Evolutionary conservation across 2,888 invertebrate species (phyloP).

Genomic region (Phragmatobia fuliginosa): DNA sequence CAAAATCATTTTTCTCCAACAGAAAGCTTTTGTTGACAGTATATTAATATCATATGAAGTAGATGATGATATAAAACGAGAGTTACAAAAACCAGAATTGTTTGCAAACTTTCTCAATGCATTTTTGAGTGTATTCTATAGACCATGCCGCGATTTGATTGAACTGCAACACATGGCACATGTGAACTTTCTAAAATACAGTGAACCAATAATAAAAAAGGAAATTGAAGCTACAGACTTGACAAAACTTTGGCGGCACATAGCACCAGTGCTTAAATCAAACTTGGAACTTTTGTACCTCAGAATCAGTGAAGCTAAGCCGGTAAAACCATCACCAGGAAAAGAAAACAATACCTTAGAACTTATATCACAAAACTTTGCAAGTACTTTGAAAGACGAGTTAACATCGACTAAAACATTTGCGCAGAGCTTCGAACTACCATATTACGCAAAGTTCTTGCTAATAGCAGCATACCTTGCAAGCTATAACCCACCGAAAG

Average conservation of each 20-base stretch:
- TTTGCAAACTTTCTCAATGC: constrained; percentile 93
- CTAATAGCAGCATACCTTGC: constrained; percentile 96
- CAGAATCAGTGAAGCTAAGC: constrained; percentile 82
- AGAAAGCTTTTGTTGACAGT: constrained; percentile 69
- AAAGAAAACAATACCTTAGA: constrained; percentile 69
- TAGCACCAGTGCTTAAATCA: constrained; percentile 91
- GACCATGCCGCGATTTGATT: constrained; percentile 93
- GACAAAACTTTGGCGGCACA: constrained; percentile 92
- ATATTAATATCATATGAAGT: constrained; percentile 65
- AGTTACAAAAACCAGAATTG: constrained; percentile 84
- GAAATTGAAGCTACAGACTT: constrained; percentile 88
- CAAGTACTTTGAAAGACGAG: constrained; percentile 77
- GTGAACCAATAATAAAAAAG: constrained; percentile 91
- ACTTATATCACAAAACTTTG: constrained; percentile 60
- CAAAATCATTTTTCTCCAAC: constrained; percentile 77
- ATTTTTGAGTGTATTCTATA: constrained; percentile 93
- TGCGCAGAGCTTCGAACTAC: constrained; percentile 91
- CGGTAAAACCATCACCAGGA: constrained; percentile 61
- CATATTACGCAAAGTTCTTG: constrained; percentile 95
- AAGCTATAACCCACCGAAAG: constrained; percentile 96
- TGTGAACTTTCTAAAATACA: constrained; percentile 91
- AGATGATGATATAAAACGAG: constrained; percentile 60
- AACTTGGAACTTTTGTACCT: constrained; percentile 93
- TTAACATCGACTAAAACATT: constrained; percentile 83
- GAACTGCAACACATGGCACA: constrained; percentile 94